Conservation (phyloP, 2,888 invertebrate genomes). For the Microctonus hyperodae region DNA sequence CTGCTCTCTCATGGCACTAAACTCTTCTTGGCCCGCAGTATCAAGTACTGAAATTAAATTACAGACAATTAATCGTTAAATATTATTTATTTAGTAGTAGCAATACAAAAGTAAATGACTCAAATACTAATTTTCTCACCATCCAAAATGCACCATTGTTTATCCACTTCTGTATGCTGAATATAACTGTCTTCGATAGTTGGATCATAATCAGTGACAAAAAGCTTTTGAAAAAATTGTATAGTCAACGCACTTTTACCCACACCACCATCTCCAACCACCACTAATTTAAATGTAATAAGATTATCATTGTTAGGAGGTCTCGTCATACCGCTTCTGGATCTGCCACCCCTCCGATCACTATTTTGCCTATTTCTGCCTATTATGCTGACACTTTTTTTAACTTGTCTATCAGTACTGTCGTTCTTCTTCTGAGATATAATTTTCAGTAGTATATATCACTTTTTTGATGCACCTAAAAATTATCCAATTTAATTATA, state of each 20-base stretch:
- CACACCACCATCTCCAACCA: conserved; percentile 94
- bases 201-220: conserved; percentile 94
- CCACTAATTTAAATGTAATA: conserved; percentile 85
- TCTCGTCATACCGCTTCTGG: conserved; percentile 67
- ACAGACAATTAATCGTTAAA: not conserved
- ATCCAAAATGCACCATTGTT: conserved; percentile 89
- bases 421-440: not conserved
- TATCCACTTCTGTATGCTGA: conserved; percentile 92
- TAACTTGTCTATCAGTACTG: not conserved
- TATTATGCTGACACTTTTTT: conserved; percentile 48
- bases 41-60: conserved; percentile 75
- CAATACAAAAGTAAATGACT: not conserved
- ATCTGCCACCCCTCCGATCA: conserved; percentile 48
- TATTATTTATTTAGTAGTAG: too few species aligned
- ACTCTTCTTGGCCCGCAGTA: conserved; percentile 95
- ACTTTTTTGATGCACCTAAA: not conserved
- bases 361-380: conserved; percentile 56
- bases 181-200: conserved; percentile 96
- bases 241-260: conserved; percentile 97
- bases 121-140: conserved; percentile 66
- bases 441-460: not conserved
- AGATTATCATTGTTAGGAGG: conserved; percentile 76
- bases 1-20: conserved; percentile 93
- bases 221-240: conserved; percentile 93
- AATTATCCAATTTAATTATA: not conserved